These are phyloP conservation scores for Bothrops jararaca DNA, from an alignment of 2,113 vertebrate genomes.

Conservation along the genomic window DNA sequence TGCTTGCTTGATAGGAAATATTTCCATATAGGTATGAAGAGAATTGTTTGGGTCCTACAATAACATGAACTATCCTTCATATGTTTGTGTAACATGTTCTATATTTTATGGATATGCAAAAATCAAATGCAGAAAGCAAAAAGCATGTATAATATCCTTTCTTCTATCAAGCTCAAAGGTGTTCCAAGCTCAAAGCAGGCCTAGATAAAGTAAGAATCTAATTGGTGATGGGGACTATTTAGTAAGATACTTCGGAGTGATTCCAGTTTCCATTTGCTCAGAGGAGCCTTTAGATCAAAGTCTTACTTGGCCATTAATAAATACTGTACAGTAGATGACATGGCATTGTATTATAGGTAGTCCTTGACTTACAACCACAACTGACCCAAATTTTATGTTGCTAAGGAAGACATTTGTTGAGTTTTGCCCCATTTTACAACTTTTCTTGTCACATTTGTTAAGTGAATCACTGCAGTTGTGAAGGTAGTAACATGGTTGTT, in stretches of 20 bases:
- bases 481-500: background rate
- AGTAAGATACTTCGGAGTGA: background rate
- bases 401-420: background rate
- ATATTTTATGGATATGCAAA: background rate
- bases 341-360: background rate
- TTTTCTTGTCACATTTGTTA: background rate
- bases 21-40: background rate
- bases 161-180: background rate
- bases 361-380: background rate
- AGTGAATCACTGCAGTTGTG: background rate
- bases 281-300: constrained; percentile 19
- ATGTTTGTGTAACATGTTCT: background rate
- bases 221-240: background rate
- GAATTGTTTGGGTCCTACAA: background rate
- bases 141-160: background rate
- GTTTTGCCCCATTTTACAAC: background rate
- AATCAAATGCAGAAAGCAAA: background rate
- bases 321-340: background rate
- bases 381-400: background rate
- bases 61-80: background rate
- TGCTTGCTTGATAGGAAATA: background rate
- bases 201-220: accelerated
- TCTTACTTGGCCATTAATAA: background rate
- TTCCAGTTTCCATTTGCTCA: background rate
- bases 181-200: background rate